These are phyloP conservation scores for Nothoprocta pentlandii DNA, from an alignment of 2,113 vertebrate genomes.

Conservation along the genomic window DNA sequence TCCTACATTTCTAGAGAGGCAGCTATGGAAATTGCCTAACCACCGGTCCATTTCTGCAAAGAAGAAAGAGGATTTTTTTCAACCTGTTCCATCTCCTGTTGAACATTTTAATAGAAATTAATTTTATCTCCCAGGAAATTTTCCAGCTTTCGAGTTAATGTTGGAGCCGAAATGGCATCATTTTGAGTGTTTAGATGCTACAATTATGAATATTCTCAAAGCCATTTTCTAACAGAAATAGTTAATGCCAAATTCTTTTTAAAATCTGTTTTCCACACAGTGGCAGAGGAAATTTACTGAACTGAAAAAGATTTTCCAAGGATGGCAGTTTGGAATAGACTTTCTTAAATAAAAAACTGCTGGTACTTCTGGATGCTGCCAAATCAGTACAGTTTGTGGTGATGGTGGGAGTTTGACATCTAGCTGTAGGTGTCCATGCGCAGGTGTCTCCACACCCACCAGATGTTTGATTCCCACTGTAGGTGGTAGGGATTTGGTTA, in stretches of 20 bases:
- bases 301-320: not conserved
- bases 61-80: not conserved
- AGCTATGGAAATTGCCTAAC: conserved; percentile 24
- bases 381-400: not conserved
- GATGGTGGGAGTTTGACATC: not conserved
- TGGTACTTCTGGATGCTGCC: not conserved
- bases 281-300: not conserved
- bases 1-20: not conserved
- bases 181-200: not conserved
- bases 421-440: not conserved
- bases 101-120: not conserved
- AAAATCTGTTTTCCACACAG: not conserved
- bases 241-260: not conserved
- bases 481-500: not conserved
- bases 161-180: not conserved
- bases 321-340: not conserved
- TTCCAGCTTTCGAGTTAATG: not conserved
- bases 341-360: not conserved
- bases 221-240: not conserved
- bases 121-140: not conserved
- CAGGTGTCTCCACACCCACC: not conserved
- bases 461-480: not conserved
- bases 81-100: not conserved
- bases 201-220: not conserved
- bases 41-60: not conserved